Conservation (phyloP, 1,140 invertebrate species). For the Euglossa dilemma region DNA sequence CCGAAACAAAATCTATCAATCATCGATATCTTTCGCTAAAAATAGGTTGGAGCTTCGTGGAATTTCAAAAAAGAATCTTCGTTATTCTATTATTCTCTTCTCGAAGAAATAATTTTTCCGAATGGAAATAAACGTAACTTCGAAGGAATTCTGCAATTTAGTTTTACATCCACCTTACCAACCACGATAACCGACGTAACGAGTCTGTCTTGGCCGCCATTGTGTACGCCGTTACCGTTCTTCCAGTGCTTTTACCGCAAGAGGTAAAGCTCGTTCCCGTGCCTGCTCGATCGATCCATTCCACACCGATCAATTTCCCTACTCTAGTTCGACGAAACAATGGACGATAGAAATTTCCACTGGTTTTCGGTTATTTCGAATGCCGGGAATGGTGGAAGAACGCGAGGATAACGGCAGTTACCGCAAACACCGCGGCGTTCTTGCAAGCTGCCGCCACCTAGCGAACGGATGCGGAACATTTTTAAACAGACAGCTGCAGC, state of each 20-base stretch:
- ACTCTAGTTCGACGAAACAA: not conserved
- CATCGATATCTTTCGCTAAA: no score
- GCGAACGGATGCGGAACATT: conserved; percentile 55
- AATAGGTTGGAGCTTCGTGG: no score
- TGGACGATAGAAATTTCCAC: not conserved
- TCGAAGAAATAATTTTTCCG: not conserved
- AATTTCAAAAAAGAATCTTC: no score
- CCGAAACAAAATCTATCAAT: no score
- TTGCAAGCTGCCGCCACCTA: conserved; percentile 66
- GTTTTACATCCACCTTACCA: conserved; percentile 21
- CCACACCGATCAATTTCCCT: conserved; percentile 13
- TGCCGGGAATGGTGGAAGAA: conserved; percentile 21
- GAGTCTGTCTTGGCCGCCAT: not conserved
- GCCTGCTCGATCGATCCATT: not conserved
- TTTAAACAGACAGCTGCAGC: conserved; percentile 26
- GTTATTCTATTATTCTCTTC: not conserved
- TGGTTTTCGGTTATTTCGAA: conserved; percentile 45
- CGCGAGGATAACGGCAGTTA: conserved; percentile 28
- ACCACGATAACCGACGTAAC: conserved; percentile 18
- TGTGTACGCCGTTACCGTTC: conserved; percentile 1
- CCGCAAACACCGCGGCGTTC: conserved; percentile 1
- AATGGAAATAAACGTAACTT: not conserved
- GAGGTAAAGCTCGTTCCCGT: not conserved
- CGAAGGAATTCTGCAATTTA: not conserved
- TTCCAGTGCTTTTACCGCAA: conserved; percentile 19